Evolutionary conservation across 2,113 vertebrate genomes (phyloP).

Genomic region (Aegotheles bennettii): DNA sequence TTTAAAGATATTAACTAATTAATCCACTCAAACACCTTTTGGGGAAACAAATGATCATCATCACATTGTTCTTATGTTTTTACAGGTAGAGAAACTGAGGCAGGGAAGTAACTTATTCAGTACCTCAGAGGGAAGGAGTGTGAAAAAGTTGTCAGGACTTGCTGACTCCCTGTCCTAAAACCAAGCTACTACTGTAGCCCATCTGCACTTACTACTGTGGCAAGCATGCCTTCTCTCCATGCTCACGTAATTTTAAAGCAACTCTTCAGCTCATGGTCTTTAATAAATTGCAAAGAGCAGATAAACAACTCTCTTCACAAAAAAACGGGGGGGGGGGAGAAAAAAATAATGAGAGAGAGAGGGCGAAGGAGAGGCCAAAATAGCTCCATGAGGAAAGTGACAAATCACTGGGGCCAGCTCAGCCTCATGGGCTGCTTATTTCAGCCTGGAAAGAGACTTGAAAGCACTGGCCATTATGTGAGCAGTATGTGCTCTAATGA

Average conservation of each 20-base stretch:
- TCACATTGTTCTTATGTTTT: neutral
- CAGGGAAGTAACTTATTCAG: neutral
- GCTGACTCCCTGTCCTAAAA: neutral
- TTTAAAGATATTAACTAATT: neutral
- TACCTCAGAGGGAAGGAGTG: neutral
- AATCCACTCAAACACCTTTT: neutral
- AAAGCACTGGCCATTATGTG: fast-evolving
- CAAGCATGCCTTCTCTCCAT: neutral
- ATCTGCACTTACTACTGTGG: neutral
- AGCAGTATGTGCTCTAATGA: neutral
- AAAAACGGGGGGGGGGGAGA: too few relatives aligned
- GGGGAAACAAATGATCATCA: neutral
- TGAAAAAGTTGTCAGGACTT: neutral
- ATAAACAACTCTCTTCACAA: neutral
- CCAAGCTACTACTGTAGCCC: neutral
- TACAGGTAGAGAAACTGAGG: neutral
- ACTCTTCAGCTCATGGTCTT: neutral
- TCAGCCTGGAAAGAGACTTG: neutral
- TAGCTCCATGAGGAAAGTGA: neutral
- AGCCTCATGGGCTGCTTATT: neutral
- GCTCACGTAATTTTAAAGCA: neutral
- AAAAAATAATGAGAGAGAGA: neutral
- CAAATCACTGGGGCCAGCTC: neutral
- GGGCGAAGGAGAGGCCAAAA: neutral
- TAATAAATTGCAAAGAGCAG: neutral